Evolutionary conservation across 2,113 vertebrate species (phyloP).

Genomic region (Phyllostomus hastatus): DNA sequence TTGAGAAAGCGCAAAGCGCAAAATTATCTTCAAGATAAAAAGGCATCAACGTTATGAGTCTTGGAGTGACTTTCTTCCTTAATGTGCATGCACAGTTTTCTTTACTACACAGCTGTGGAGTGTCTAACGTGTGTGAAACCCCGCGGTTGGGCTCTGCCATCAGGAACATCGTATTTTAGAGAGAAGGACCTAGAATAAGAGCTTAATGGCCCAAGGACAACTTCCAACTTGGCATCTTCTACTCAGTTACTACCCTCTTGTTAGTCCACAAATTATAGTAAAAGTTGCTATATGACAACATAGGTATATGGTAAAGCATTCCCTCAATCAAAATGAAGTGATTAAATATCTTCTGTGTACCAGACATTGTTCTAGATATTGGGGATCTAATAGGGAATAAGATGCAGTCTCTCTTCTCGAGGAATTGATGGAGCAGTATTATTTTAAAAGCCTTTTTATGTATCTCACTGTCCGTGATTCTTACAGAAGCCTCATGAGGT

Average conservation of each 20-base stretch:
- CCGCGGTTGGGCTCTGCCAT: background rate
- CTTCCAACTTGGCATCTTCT: background rate
- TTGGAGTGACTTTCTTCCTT: background rate
- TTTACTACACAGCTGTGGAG: background rate
- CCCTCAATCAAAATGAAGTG: background rate
- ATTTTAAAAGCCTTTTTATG: background rate
- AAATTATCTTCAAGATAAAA: background rate
- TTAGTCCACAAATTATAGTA: background rate
- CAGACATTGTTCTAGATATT: background rate
- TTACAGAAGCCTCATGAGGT: background rate
- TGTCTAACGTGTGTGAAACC: background rate
- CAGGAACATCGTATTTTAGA: background rate
- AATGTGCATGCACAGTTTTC: background rate
- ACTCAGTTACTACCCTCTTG: background rate
- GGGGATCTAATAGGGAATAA: background rate
- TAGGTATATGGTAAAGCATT: background rate
- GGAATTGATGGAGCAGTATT: background rate
- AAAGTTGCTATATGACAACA: background rate
- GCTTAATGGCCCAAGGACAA: background rate
- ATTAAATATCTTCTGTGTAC: background rate
- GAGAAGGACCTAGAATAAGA: background rate
- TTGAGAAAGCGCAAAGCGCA: background rate
- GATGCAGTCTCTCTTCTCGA: background rate
- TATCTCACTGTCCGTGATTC: background rate
- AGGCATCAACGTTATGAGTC: background rate